A percentile compares a stretch with the other conserved stretches of the same genome.
Conservation (phyloP, 2,888 invertebrate species). For the Chrysopilus asiliformis region DNA sequence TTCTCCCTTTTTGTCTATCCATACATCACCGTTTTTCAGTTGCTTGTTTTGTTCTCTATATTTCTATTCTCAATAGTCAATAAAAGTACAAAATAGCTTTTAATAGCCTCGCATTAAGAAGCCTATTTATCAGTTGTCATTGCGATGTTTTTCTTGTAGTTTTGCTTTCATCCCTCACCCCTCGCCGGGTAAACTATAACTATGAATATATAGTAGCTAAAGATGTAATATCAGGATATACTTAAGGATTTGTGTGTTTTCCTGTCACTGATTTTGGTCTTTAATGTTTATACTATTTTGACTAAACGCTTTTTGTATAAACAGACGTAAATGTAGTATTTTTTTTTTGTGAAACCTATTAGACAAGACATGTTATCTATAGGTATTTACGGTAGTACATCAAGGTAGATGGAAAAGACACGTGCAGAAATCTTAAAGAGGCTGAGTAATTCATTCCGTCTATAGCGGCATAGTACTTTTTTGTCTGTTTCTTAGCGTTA, state of each 20-base stretch:
- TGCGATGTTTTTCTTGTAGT: too few relatives aligned
- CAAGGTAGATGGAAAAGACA: slow-evolving; percentile 1
- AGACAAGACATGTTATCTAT: slow-evolving; percentile 8
- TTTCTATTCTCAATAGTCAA: slow-evolving; percentile 5
- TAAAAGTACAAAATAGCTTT: slow-evolving; percentile 14
- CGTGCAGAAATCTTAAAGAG: neutral
- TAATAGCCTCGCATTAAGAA: slow-evolving; percentile 12
- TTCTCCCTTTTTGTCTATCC: neutral
- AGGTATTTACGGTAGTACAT: slow-evolving; percentile 4
- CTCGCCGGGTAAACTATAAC: too few relatives aligned
- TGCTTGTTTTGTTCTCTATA: slow-evolving; percentile 2
- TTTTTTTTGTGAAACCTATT: neutral
- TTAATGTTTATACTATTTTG: neutral
- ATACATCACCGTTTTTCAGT: neutral
- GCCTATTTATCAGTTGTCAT: slow-evolving; percentile 11
- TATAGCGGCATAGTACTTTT: neutral
- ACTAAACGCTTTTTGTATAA: neutral
- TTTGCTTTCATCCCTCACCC: too few relatives aligned
- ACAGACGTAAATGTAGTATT: neutral
- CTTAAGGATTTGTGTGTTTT: too few relatives aligned
- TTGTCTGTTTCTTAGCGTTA: neutral
- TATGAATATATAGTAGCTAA: too few relatives aligned
- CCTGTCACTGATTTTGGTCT: too few relatives aligned
- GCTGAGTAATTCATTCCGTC: neutral
- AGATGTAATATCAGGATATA: too few relatives aligned